Percentiles rank a stretch among this genome's conserved stretches.
Evolutionary conservation across 2,888 invertebrate species (phyloP).

Genomic region (Mesoligia furuncula): DNA sequence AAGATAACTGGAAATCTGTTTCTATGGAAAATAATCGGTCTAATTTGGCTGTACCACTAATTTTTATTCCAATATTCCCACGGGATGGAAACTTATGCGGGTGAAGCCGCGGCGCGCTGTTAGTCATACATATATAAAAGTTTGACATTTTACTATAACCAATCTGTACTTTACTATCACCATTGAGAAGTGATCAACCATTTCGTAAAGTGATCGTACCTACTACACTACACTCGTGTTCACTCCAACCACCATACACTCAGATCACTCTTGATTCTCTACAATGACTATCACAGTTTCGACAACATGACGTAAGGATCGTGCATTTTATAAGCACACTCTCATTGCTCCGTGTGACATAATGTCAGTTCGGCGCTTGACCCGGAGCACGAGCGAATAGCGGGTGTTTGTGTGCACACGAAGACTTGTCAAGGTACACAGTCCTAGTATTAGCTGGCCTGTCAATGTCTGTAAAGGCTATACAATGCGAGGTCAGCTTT

Average conservation of each 20-base stretch:
- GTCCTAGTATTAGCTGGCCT: background rate
- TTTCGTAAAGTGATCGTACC: background rate
- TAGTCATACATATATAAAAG: background rate
- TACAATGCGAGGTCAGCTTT: background rate
- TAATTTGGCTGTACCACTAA: too few relatives aligned
- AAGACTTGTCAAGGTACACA: background rate
- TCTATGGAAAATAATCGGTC: too few relatives aligned
- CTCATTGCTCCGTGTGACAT: constrained; percentile 70
- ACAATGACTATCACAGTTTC: constrained; percentile 59
- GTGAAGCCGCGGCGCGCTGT: too few relatives aligned
- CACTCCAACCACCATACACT: constrained; percentile 15
- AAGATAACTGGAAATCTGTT: too few relatives aligned
- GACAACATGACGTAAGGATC: constrained; percentile 66
- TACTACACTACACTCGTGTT: background rate
- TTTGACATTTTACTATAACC: too few relatives aligned
- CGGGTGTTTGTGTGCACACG: constrained; percentile 32
- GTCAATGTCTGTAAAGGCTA: too few relatives aligned
- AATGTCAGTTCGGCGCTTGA: constrained; percentile 57
- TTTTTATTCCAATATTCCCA: too few relatives aligned
- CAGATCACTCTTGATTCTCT: constrained; percentile 9
- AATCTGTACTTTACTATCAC: background rate
- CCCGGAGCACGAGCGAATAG: constrained; percentile 31
- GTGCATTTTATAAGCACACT: constrained; percentile 67
- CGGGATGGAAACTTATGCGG: too few relatives aligned
- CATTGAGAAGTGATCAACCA: background rate